Percentiles rank a stretch among this genome's conserved stretches.
phyloP scores from a whole-genome alignment of 2,797 vertebrate species.

The Craterocephalus amniculus region DNA sequence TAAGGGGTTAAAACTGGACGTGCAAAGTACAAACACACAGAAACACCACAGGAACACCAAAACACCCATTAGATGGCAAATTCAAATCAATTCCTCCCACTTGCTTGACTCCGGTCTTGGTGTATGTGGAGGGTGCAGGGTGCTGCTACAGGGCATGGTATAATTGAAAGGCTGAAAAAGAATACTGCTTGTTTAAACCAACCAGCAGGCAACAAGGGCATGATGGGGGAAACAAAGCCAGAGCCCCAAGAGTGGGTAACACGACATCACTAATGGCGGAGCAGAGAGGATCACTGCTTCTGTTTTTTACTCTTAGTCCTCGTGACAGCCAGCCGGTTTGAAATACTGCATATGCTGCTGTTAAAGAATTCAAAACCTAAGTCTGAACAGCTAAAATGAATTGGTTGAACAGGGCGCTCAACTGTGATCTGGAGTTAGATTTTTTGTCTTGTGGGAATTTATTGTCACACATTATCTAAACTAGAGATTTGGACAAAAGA shows the following conservation, averaged over 20 bases:
- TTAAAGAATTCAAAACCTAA: conserved; percentile 61
- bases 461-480: background rate
- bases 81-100: conserved; percentile 74
- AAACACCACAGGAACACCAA: conserved; percentile 57
- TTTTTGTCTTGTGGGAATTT: background rate
- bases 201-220: conserved; percentile 79
- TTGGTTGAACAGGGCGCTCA: conserved; percentile 38
- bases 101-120: conserved; percentile 67
- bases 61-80: conserved; percentile 71
- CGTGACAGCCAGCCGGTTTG: conserved; percentile 66
- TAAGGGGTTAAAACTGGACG: conserved; percentile 48
- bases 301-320: conserved; percentile 72
- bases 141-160: conserved; percentile 83
- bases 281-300: conserved; percentile 66
- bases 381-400: conserved; percentile 45
- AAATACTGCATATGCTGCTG: conserved; percentile 40
- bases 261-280: conserved; percentile 76
- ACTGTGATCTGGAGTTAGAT: conserved; percentile 18
- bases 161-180: conserved; percentile 86
- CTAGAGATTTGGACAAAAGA: background rate
- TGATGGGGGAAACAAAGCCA: conserved; percentile 83
- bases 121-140: conserved; percentile 71
- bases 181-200: conserved; percentile 85
- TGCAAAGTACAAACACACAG: conserved; percentile 56
- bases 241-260: conserved; percentile 78